These are phyloP conservation scores for Caenorhabditis sp. DNA, from an alignment of 2,888 invertebrate species.

Conservation along the genomic window DNA sequence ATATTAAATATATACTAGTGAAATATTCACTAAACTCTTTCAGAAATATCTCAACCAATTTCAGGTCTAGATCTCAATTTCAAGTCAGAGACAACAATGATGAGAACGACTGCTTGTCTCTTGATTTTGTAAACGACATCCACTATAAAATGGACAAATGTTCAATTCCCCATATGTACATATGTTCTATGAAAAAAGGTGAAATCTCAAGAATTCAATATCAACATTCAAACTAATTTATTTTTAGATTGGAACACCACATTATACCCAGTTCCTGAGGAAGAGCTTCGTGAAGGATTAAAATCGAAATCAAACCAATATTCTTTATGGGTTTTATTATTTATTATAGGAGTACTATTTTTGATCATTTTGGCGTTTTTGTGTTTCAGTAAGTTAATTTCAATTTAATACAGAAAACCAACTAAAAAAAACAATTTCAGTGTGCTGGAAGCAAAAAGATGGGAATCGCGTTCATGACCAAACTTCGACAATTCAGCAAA, in stretches of 20 bases:
- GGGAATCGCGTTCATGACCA: conserved; percentile 22
- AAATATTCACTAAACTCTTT: too few species aligned
- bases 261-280: conserved; percentile 1
- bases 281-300: conserved; percentile 16
- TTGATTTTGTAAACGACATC: conserved; percentile 14
- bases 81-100: conserved; percentile 27
- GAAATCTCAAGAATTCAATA: too few species aligned
- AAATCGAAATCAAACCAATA: conserved; percentile 2
- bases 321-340: conserved; percentile 22
- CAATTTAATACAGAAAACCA: not conserved
- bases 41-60: too few species aligned
- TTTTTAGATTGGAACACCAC: conserved; percentile 12
- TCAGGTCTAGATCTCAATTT: not conserved
- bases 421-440: conserved; percentile 11
- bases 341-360: conserved; percentile 25
- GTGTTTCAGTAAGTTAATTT: conserved; percentile 26
- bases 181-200: conserved; percentile 36
- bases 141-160: conserved; percentile 23
- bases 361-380: conserved; percentile 16
- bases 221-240: not conserved
- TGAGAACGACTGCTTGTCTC: conserved; percentile 29
- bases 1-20: too few species aligned
- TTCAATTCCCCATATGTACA: conserved; percentile 8
- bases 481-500: conserved; percentile 13
- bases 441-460: conserved; percentile 33